Evolutionary conservation across 1,140 invertebrate species (phyloP), one percentile per base, ranked within the genome.

Genomic region (Drosophila sturtevanti): DNA sequence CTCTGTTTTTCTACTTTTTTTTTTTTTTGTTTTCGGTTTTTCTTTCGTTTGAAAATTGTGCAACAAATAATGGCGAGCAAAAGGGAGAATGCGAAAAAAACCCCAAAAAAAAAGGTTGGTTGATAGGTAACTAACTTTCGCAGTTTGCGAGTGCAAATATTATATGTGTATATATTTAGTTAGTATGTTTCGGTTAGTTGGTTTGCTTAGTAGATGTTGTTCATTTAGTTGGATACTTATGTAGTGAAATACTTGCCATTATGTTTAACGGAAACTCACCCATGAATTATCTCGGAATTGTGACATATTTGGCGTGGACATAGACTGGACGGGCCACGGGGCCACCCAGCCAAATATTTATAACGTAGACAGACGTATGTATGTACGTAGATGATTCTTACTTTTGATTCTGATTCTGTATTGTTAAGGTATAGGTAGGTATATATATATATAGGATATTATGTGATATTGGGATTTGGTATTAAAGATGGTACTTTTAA

Each of bases 251-350:
- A 44, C 21, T 21, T 37, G 48, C 44, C 7, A 37, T 44, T 34
- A 27, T 44, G 38, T 37, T 38, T 37, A 68, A 77, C 58, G 56
- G 62, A 52, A 73, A 91, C 91, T 91, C 74, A 92, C 91, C 91
- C 91, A 92, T 86, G 90, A 92, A 92, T 92, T 92, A 91, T 92
- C 91, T 69, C 90, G 85, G 71, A 92, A 92, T 75, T 92, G 91
- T 79, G 91, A 90, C 91, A 92, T 92, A 75, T 90, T 90, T 74
- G 18, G 66, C 63, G 66, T 60, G 68, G 67, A 66, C 66, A 66
- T 65, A 18, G 11, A 18, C 44, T 16, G 18, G 12, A 34, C 27
- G 27, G 55, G 55, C 31, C 55, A 35, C 27, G 41, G 38, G 31
- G 72, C 58, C 58, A 59, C 48, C 34, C 59, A 62, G 60, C 11